A percentile compares a stretch with the other conserved stretches of the same genome.
These are phyloP conservation scores for Corynorhinus townsendii DNA, from an alignment of 2,113 vertebrate genomes.

Conservation along the genomic window DNA sequence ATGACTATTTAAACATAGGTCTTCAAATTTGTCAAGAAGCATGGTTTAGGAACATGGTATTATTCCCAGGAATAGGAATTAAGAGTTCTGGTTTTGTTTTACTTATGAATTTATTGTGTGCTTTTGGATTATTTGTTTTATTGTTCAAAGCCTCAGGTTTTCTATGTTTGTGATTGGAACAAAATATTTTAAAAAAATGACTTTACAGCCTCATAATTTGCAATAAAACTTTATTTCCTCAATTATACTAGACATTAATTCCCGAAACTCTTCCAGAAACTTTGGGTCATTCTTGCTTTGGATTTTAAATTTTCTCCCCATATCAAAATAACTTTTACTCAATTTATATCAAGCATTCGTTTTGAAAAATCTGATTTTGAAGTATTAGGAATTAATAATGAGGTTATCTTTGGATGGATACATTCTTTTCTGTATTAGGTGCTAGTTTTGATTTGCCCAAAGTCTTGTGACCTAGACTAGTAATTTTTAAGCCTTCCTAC, in stretches of 20 bases:
- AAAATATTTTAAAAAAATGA: neutral
- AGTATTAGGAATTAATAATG: slow-evolving; percentile 3
- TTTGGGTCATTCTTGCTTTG: slow-evolving; percentile 1
- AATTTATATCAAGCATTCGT: neutral
- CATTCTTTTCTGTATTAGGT: neutral
- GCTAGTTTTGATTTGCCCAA: neutral
- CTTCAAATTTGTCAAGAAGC: neutral
- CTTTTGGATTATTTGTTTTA: neutral
- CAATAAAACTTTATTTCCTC: neutral
- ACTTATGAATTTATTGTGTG: neutral
- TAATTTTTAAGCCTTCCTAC: neutral
- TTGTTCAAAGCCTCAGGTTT: neutral
- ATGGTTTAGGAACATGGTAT: neutral
- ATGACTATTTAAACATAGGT: neutral
- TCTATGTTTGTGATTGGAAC: neutral
- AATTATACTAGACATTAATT: neutral
- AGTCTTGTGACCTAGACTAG: neutral
- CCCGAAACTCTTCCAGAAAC: neutral
- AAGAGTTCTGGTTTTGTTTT: neutral
- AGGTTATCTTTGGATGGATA: neutral
- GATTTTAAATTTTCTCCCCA: neutral
- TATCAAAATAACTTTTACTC: neutral
- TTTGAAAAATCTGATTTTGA: neutral
- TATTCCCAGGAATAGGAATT: neutral
- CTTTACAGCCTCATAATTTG: neutral